Evolutionary conservation across 2,888 invertebrate genomes (phyloP), one percentile per base, ranked within the genome.

Genomic region (Eupithecia inturbata): DNA sequence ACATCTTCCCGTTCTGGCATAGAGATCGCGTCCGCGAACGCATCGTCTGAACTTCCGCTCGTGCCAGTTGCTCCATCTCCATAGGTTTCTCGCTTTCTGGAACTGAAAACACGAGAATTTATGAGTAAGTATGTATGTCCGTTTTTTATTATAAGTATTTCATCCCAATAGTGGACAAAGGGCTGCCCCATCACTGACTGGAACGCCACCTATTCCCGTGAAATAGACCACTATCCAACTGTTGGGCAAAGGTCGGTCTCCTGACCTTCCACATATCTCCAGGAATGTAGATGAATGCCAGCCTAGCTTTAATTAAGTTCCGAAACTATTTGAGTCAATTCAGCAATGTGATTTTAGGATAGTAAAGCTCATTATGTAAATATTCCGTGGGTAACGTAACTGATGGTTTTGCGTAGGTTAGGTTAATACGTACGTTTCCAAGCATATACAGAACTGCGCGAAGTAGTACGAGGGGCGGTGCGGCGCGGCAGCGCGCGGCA

Each of bases 391-490:
- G 28, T 26, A 3, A 16, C 68, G 10, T 53, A 95, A 45, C 6
- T 45, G 6, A 45, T 45, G 45, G 45, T 45, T 19, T 45, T 45
- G 1, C 49, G 5, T 9, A 49, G 16, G 6, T 19, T 45, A 19
- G 10, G 6, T 62, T 31, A 62, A 19, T 62, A 62, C 72, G 16
- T 45, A 95, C 95, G 93, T 88, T 94, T 95, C 95, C 91, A 95
- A 87, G 92, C 96, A 96, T 94, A 96, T 95, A 92, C 96, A 96
- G 95, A 96, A 96, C 83, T 96, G 96, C 92, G 96, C 95, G 96
- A 96, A 95, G 95, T 96, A 96, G 94, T 96, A 95, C 91, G 94
- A 85, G 93, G 94, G 92, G 84, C 94, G 93, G 93, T 93, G 84
- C 93, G 93, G 86, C 89, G 92, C 71, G 90, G 90, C 73, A 82